Evolutionary conservation across 2,888 invertebrate species (phyloP).

Genomic region (Ophonus ardosiacus): DNA sequence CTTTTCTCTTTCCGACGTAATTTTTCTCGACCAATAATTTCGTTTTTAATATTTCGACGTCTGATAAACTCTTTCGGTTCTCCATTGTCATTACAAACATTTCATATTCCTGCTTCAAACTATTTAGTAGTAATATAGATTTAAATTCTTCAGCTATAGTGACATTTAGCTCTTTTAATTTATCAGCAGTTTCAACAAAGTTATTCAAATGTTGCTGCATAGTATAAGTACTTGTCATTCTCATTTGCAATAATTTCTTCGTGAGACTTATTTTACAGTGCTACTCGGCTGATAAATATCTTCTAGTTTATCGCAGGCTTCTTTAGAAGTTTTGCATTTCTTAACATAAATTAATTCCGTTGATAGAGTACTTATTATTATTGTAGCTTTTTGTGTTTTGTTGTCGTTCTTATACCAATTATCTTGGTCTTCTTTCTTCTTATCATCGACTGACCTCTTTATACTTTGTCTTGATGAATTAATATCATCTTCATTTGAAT

Average conservation of each 20-base stretch:
- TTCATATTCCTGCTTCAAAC: not conserved
- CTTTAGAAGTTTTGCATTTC: too few species aligned
- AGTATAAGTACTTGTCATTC: not conserved
- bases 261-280: not conserved
- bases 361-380: not conserved
- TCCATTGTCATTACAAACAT: constrained; percentile 1
- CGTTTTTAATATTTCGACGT: not conserved
- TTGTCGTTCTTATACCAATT: not conserved
- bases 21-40: not conserved
- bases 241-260: constrained; percentile 13
- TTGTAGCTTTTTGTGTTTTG: not conserved
- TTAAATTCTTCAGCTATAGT: constrained; percentile 17
- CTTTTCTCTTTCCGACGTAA: not conserved
- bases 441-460: not conserved
- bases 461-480: not conserved
- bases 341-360: not conserved
- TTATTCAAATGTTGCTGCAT: constrained; percentile 18
- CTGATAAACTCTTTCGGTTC: constrained; percentile 1
- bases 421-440: not conserved
- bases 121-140: not conserved
- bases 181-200: constrained; percentile 14
- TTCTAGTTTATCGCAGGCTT: not conserved
- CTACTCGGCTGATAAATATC: constrained; percentile 6
- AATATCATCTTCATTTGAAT: too few species aligned
- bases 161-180: constrained; percentile 1